Percentiles rank a stretch among this genome's conserved stretches.
These are phyloP conservation scores for Petaurus breviceps DNA, from an alignment of 2,113 vertebrate genomes.

Conservation along the genomic window DNA sequence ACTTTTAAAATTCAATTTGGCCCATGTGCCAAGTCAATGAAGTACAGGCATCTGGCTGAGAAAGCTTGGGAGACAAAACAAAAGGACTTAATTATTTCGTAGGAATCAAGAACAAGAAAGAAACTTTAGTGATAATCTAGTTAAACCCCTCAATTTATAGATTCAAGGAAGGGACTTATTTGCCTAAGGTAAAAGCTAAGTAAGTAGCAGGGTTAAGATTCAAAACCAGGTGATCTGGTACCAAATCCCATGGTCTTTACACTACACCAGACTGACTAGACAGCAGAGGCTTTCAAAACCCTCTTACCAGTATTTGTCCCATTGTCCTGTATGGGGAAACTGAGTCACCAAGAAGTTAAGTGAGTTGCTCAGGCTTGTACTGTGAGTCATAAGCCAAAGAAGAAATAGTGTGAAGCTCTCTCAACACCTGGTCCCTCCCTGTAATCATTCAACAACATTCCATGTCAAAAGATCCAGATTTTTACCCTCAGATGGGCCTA, in stretches of 20 bases:
- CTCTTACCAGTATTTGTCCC: background rate
- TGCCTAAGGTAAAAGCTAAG: background rate
- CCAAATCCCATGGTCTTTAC: background rate
- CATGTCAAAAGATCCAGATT: background rate
- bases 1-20: background rate
- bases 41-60: background rate
- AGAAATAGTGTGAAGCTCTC: constrained; percentile 24
- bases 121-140: background rate
- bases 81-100: background rate
- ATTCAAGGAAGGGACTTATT: background rate
- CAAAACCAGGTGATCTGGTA: background rate
- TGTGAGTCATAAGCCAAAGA: background rate
- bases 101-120: background rate
- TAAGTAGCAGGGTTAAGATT: background rate
- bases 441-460: background rate
- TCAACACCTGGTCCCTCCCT: background rate
- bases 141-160: background rate
- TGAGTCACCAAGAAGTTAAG: background rate
- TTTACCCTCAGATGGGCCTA: constrained; percentile 4
- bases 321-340: background rate
- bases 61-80: background rate
- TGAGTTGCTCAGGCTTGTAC: constrained; percentile 26
- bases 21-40: background rate
- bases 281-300: constrained; percentile 17
- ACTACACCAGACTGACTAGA: background rate